Base-by-base conservation (phyloP, 2,113 vertebrate species). In the Elaphurus davidianus region DNA sequence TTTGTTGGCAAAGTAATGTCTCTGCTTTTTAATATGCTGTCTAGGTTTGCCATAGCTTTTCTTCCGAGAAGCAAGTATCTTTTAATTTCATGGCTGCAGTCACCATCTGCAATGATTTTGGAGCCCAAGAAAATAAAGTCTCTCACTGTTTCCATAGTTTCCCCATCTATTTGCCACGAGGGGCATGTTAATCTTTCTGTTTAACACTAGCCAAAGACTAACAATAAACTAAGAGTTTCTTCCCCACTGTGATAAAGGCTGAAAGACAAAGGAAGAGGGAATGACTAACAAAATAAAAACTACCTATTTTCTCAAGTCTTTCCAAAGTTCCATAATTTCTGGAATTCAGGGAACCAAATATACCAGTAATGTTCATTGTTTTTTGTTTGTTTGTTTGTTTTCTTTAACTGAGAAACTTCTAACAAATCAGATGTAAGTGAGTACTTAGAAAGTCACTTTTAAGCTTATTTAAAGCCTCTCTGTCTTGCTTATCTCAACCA, bases 341-440 rank as follows among this genome's bases (percentile, higher is more conserved):
- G 30, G 89, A 76, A 95, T 40, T 59, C 33, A 33, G 87, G n/a
- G 45, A 84, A 74, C 28, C 55, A 92, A 94, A 96, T 71, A 93
- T 16, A 87, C 16, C 52, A 64, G 36, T 43, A 45, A 93, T 36
- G 21, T 43, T 94, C 83, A 92, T 76, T 87, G 71, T 59, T 78
- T 91, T 87, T 62, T 67, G 59, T 76, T 74, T 87, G 40, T 23
- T 93, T 60, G 76, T 76, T 87, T 6, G 21, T 55, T 96, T 95
- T 89, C 91, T 91, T 96, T 93, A 87, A 86, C 40, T 87, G 86
- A 91, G 55, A 95, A 40, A 55, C 90, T 97, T 94, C 79, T 87
- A 96, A 94, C 54, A 95, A 74, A 93, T 97, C 93, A 64, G 47
- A 96, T 87, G 16, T 55, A 97, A 98, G 88, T 23, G 36, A 92